Evolutionary conservation across 2,113 vertebrate genomes (phyloP).

Genomic region (Siniperca knerii): DNA sequence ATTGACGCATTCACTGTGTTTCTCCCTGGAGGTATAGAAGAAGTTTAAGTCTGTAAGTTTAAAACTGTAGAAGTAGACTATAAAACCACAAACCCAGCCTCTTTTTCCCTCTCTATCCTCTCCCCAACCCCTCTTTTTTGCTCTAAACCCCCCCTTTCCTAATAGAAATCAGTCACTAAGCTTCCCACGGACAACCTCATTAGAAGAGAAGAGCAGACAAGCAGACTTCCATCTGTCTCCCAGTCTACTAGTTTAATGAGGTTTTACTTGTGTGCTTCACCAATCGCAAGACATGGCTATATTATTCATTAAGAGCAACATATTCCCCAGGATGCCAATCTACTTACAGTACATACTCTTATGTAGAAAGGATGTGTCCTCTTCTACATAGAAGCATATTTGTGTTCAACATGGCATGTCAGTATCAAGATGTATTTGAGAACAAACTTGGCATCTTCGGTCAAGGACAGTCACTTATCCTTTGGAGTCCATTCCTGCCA

Average conservation of each 20-base stretch:
- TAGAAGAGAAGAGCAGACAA: slow-evolving; percentile 53
- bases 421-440: neutral
- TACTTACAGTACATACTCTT: neutral
- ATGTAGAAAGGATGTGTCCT: slow-evolving; percentile 5
- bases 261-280: slow-evolving; percentile 61
- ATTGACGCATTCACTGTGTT: slow-evolving; percentile 15
- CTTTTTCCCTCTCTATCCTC: neutral
- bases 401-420: neutral
- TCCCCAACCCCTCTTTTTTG: neutral
- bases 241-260: slow-evolving; percentile 68
- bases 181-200: slow-evolving; percentile 68
- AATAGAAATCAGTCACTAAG: slow-evolving; percentile 60
- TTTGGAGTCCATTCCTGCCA: neutral
- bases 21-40: slow-evolving; percentile 25
- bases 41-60: slow-evolving; percentile 22
- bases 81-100: slow-evolving; percentile 27
- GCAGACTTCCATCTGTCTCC: slow-evolving; percentile 69
- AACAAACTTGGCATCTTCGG: neutral
- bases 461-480: slow-evolving; percentile 22
- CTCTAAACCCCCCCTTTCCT: neutral
- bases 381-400: neutral
- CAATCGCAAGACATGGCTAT: slow-evolving; percentile 14
- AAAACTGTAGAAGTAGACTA: slow-evolving; percentile 14
- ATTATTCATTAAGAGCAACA: slow-evolving; percentile 28
- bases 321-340: slow-evolving; percentile 16